Conservation (phyloP, 1,140 invertebrate genomes). For the Pseudobourletiella spinata region DNA sequence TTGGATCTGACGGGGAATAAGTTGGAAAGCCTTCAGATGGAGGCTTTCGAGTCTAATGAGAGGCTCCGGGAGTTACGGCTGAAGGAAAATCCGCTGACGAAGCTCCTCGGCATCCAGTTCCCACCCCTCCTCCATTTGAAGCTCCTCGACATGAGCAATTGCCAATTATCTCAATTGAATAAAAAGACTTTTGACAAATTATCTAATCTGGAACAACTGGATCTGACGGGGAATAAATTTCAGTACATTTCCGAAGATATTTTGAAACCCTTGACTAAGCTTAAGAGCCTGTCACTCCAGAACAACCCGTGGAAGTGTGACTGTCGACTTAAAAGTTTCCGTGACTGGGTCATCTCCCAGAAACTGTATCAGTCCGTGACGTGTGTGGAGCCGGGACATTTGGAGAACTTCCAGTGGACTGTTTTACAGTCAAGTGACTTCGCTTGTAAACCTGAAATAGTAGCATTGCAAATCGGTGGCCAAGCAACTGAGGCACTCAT, state of each 20-base stretch:
- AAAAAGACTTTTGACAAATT: slow-evolving; percentile 59
- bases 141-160: slow-evolving; percentile 63
- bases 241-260: slow-evolving; percentile 54
- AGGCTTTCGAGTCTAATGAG: slow-evolving; percentile 64
- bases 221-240: slow-evolving; percentile 58
- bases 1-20: slow-evolving; percentile 70
- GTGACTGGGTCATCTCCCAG: slow-evolving; percentile 65
- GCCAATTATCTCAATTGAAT: slow-evolving; percentile 60
- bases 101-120: slow-evolving; percentile 56
- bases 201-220: slow-evolving; percentile 57
- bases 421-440: slow-evolving; percentile 56
- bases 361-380: slow-evolving; percentile 54
- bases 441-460: slow-evolving; percentile 61
- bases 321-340: slow-evolving; percentile 68
- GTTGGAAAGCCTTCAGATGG: slow-evolving; percentile 54
- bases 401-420: slow-evolving; percentile 56
- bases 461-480: slow-evolving; percentile 45
- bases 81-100: slow-evolving; percentile 59
- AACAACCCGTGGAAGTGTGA: slow-evolving; percentile 86
- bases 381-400: slow-evolving; percentile 51
- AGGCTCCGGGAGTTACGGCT: slow-evolving; percentile 57
- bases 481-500: slow-evolving; percentile 45
- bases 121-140: slow-evolving; percentile 59
- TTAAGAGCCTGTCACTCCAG: slow-evolving; percentile 68
- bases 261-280: slow-evolving; percentile 54